Percentiles rank a stretch among this genome's conserved stretches.
Evolutionary conservation across 2,113 vertebrate genomes (phyloP).

Genomic region (Malurus cyaneus): DNA sequence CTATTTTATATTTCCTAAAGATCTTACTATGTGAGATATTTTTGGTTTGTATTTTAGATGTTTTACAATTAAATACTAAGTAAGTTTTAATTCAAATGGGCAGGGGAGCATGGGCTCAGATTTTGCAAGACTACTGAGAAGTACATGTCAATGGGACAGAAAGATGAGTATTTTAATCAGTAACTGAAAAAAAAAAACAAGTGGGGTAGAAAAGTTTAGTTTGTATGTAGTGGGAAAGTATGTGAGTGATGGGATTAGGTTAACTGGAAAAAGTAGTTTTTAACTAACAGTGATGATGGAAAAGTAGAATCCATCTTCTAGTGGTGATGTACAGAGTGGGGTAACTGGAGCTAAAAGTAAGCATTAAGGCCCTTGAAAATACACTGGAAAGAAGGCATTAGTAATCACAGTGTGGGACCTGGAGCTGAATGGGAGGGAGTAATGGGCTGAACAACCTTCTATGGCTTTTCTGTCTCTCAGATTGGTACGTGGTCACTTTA

Average conservation of each 20-base stretch:
- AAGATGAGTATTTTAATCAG: background rate
- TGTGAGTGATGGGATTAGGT: background rate
- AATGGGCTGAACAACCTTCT: background rate
- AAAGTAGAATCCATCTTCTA: background rate
- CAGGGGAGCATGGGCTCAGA: background rate
- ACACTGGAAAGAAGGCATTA: background rate
- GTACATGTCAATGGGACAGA: background rate
- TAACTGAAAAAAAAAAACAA: background rate
- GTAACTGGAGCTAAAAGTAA: background rate
- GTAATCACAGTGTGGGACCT: background rate
- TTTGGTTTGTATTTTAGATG: background rate
- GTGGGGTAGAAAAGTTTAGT: background rate
- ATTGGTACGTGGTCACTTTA: background rate
- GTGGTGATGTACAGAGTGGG: background rate
- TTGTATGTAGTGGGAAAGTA: background rate
- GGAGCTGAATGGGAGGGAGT: background rate
- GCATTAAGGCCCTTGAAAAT: background rate
- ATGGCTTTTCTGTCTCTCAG: constrained; percentile 1
- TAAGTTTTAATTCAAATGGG: background rate
- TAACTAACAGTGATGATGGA: background rate
- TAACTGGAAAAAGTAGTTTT: background rate
- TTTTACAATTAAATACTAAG: background rate
- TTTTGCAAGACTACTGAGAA: background rate
- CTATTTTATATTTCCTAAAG: background rate
- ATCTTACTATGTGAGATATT: background rate